Evolutionary conservation across 2,888 invertebrate genomes (phyloP).

Genomic region (Atrina japonica): DNA sequence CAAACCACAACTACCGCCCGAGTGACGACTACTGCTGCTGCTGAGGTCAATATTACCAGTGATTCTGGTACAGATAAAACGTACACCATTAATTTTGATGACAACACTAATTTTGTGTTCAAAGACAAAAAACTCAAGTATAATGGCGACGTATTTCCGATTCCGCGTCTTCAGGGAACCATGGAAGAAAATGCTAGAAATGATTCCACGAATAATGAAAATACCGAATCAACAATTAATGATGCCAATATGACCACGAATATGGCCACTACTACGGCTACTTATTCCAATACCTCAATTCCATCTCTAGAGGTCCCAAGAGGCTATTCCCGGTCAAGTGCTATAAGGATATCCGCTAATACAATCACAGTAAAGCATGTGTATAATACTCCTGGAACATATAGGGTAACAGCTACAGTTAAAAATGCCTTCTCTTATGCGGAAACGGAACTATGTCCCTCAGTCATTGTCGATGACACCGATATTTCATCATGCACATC

Average conservation of each 20-base stretch:
- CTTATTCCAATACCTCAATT: too few relatives aligned
- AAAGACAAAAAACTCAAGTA: constrained; percentile 50
- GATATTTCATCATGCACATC: constrained; percentile 40
- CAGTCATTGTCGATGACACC: constrained; percentile 60
- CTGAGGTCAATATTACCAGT: constrained; percentile 63
- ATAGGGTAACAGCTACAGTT: constrained; percentile 62
- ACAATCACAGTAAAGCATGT: constrained; percentile 59
- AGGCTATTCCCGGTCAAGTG: constrained; percentile 26
- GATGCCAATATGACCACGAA: not conserved
- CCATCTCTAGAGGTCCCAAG: too few relatives aligned
- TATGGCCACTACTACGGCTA: not conserved
- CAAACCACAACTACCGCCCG: constrained; percentile 59
- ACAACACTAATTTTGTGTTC: constrained; percentile 63
- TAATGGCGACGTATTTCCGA: not conserved
- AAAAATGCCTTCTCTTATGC: constrained; percentile 68
- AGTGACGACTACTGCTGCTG: constrained; percentile 54
- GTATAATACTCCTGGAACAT: constrained; percentile 62
- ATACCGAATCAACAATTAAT: not conserved
- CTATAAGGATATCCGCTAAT: constrained; percentile 47
- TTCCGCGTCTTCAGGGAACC: too few relatives aligned
- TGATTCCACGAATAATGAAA: not conserved
- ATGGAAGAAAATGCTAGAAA: not conserved
- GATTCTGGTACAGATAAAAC: constrained; percentile 72
- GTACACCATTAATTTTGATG: constrained; percentile 67
- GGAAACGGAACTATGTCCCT: constrained; percentile 69